These are phyloP conservation scores for Melanotaenia duboulayi DNA, from an alignment of 2,113 vertebrate genomes.

Conservation along the genomic window DNA sequence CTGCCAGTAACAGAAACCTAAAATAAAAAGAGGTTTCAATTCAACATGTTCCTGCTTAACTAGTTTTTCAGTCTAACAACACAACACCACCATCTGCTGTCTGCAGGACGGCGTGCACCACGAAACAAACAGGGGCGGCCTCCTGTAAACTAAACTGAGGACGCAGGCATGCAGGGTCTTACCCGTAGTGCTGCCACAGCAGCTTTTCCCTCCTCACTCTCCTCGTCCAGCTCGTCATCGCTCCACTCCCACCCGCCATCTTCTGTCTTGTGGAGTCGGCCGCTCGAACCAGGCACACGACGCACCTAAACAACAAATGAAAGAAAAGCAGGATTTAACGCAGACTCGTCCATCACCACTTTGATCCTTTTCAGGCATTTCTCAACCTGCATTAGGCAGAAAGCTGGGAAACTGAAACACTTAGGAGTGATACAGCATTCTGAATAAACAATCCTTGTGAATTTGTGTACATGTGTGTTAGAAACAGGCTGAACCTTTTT, in stretches of 20 bases:
- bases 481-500: conserved; percentile 72
- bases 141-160: not conserved
- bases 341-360: not conserved
- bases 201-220: conserved; percentile 82
- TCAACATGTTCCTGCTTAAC: not conserved
- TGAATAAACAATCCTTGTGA: not conserved
- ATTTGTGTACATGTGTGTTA: not conserved
- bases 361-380: conserved; percentile 4
- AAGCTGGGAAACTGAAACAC: not conserved
- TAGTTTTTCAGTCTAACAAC: not conserved
- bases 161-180: conserved; percentile 32
- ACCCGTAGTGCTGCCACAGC: conserved; percentile 79
- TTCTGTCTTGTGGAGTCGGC: conserved; percentile 82
- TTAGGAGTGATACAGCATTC: not conserved
- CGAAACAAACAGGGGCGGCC: not conserved
- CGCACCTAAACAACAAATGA: conserved; percentile 65
- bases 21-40: not conserved
- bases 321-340: not conserved
- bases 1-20: too few relatives aligned
- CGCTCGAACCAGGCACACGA: conserved; percentile 80
- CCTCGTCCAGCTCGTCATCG: conserved; percentile 81
- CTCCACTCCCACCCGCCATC: conserved; percentile 85
- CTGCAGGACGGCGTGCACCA: not conserved
- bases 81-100: conserved; percentile 42
- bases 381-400: not conserved